phyloP scores from a whole-genome alignment of 2,888 invertebrate species.

The Quadriops clusia region DNA sequence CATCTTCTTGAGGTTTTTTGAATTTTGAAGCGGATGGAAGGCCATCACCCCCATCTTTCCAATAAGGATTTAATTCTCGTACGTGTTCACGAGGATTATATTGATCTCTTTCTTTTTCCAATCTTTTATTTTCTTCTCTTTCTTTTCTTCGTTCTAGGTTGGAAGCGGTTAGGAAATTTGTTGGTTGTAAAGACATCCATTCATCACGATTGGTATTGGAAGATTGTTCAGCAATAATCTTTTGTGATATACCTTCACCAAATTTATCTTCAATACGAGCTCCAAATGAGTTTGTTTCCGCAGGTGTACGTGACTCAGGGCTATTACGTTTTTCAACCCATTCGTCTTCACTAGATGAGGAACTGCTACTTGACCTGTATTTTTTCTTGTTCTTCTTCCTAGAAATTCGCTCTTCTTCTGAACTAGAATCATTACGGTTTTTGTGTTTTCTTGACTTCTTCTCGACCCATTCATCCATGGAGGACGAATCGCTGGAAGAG shows the following conservation, averaged over 20 bases:
- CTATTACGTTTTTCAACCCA: slow-evolving; percentile 47
- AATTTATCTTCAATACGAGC: slow-evolving; percentile 3
- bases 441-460: slow-evolving; percentile 22
- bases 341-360: slow-evolving; percentile 40
- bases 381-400: slow-evolving; percentile 32
- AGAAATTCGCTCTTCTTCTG: slow-evolving; percentile 34
- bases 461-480: too few species aligned
- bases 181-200: slow-evolving; percentile 64
- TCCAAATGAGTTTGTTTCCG: slow-evolving; percentile 1
- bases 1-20: slow-evolving; percentile 38
- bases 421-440: too few species aligned
- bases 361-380: slow-evolving; percentile 18
- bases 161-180: slow-evolving; percentile 24
- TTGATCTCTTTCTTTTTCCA: slow-evolving; percentile 43
- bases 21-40: slow-evolving; percentile 48
- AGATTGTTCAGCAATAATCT: too few species aligned
- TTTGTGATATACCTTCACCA: slow-evolving; percentile 18
- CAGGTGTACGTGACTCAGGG: slow-evolving; percentile 1
- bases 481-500: slow-evolving; percentile 20
- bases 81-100: slow-evolving; percentile 60
- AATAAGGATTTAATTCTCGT: slow-evolving; percentile 82
- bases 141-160: slow-evolving; percentile 35
- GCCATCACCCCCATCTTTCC: slow-evolving; percentile 82
- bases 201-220: slow-evolving; percentile 58
- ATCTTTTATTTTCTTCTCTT: slow-evolving; percentile 39